Evolutionary conservation across 2,797 vertebrate genomes (phyloP), one percentile per base, ranked within the genome.

Genomic region (Parauchenoglanis punctatus): DNA sequence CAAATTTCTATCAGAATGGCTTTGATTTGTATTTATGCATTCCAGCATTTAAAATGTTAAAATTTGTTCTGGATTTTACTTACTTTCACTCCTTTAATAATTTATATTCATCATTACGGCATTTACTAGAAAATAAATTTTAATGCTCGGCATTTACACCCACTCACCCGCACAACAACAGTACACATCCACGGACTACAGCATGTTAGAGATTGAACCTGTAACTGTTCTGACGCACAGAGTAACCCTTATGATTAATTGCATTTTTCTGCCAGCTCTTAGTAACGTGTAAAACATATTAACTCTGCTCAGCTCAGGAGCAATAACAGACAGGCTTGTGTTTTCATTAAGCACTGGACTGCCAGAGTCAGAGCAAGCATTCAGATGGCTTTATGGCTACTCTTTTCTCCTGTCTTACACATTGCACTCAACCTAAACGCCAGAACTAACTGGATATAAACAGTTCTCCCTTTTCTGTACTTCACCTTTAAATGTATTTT

Each of bases 211-310:
- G 78, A 54, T 72, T n/a, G 12, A 68, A 72, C 83, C 46, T 49
- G 20, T 65, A 77, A n/a, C 70, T 86, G 6, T 77, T 88, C 56
- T 35, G 52, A 31, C 20, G 52, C 67, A 94, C 91, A 94, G 77
- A 49, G 70, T 46, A 81, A 85, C 93, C 92, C 92, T 44, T 92
- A 91, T 94, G 94, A 95, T 95, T 95, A 95, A 95, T 94, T 91
- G 89, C 88, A 90, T 90, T 92, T 94, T 94, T 93, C 93, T 95
- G 94, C 93, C 94, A 94, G 93, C 93, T 95, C 93, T 93, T 86
- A 86, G 90, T 92, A 93, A 91, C 92, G 92, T 95, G 93, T 92
- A 94, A 94, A 95, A 91, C 93, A 94, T 93, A 95, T 95, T 94
- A 95, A 94, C 92, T 95, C 94, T 94, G 90, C 92, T 89, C 28